phyloP scores from a whole-genome alignment of 2,113 vertebrate genomes.

The Cervus canadensis region DNA sequence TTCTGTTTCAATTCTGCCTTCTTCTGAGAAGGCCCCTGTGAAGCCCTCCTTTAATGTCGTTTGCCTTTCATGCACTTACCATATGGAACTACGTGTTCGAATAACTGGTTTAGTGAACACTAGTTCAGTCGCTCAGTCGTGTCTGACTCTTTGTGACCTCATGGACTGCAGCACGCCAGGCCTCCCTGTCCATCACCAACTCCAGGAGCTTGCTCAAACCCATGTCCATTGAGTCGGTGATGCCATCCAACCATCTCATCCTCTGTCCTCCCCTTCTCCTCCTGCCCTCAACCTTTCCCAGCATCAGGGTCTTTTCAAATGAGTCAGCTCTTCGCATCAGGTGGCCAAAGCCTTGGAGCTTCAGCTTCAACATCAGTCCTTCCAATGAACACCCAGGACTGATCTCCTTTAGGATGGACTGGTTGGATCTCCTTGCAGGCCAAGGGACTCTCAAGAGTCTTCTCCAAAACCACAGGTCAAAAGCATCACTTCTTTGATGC shows the following conservation, averaged over 20 bases:
- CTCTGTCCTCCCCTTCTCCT: accelerated
- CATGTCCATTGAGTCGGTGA: neutral
- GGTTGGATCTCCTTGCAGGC: neutral
- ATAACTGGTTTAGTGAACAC: neutral
- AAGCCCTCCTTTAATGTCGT: neutral
- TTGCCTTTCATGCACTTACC: neutral
- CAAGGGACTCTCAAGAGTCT: neutral
- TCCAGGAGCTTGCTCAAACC: neutral
- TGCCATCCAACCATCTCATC: neutral
- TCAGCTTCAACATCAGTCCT: neutral
- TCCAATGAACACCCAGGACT: neutral
- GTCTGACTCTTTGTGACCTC: accelerated
- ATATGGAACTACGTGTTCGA: neutral
- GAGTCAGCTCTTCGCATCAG: neutral
- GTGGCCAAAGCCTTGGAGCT: neutral
- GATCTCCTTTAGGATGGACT: neutral
- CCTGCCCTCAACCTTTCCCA: neutral
- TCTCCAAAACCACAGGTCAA: neutral
- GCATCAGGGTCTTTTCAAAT: neutral
- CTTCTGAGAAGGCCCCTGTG: neutral
- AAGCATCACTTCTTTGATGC: accelerated
- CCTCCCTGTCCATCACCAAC: neutral
- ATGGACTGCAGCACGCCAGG: neutral
- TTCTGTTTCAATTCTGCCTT: neutral
- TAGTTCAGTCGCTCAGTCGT: neutral